Evolutionary conservation across 2,888 invertebrate genomes (phyloP).

Genomic region (Andrena bucephala): DNA sequence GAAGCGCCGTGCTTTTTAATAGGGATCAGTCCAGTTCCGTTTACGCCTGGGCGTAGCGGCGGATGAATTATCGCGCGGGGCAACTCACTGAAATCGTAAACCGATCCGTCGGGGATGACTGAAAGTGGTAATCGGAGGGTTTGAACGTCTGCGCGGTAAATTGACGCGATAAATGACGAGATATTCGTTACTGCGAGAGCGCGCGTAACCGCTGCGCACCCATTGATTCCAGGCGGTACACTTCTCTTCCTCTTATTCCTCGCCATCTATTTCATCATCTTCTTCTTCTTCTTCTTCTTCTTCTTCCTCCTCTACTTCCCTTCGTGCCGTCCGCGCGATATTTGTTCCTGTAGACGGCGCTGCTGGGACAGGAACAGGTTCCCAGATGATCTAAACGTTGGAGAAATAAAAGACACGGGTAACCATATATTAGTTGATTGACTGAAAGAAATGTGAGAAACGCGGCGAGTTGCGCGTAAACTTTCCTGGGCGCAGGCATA

Average conservation of each 20-base stretch:
- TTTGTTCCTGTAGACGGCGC: constrained; percentile 10
- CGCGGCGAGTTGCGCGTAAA: constrained; percentile 38
- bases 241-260: constrained; percentile 1
- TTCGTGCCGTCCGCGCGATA: neutral
- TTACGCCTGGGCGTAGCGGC: no score
- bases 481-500: constrained; percentile 33
- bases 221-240: constrained; percentile 20
- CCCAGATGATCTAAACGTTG: constrained; percentile 46
- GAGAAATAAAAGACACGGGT: constrained; percentile 25
- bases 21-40: no score
- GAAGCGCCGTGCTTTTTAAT: constrained; percentile 17
- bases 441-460: constrained; percentile 61
- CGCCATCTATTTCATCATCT: neutral
- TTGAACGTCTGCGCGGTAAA: constrained; percentile 10
- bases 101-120: constrained; percentile 41
- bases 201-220: neutral
- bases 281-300: neutral
- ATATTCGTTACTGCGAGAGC: constrained; percentile 30
- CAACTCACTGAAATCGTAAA: constrained; percentile 3
- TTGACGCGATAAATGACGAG: constrained; percentile 28
- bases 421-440: constrained; percentile 49
- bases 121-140: constrained; percentile 32
- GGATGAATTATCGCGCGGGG: neutral
- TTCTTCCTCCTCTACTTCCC: neutral
- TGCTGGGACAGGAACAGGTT: constrained; percentile 27